Percentiles rank a stretch among this genome's conserved stretches.
These are phyloP conservation scores for Syrrhaptes paradoxus DNA, from an alignment of 2,113 vertebrate species.

Conservation along the genomic window DNA sequence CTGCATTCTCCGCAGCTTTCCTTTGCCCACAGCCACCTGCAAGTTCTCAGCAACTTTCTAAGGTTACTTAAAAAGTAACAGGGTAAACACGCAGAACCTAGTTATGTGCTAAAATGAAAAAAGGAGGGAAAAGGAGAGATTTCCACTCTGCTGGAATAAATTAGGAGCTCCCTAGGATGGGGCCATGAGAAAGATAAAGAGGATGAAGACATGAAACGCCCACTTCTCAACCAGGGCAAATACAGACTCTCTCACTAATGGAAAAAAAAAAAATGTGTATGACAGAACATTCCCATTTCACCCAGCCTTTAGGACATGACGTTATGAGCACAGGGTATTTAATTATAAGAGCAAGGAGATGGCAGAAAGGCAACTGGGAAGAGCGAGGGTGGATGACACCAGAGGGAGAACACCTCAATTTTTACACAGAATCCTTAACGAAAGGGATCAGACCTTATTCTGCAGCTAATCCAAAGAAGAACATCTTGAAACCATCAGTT, in stretches of 20 bases:
- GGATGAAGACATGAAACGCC: not conserved
- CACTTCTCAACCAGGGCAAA: not conserved
- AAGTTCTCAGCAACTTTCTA: not conserved
- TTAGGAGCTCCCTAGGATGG: not conserved
- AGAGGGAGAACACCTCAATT: not conserved
- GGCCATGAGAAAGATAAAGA: not conserved
- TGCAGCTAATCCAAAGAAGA: not conserved
- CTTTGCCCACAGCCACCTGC: not conserved
- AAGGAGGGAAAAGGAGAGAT: not conserved
- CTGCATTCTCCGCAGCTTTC: not conserved
- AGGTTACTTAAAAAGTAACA: not conserved
- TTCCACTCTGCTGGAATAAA: not conserved
- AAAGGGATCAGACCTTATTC: not conserved
- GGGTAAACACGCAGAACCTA: not conserved
- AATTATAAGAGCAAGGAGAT: not conserved
- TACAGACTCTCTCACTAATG: not conserved
- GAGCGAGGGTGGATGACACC: fast-evolving
- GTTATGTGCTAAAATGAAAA: not conserved
- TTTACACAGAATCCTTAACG: not conserved
- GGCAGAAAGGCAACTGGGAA: not conserved
- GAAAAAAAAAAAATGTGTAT: fast-evolving
- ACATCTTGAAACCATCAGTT: not conserved
- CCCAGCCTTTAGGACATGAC: too few species aligned
- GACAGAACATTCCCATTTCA: too few species aligned
- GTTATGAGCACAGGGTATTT: fast-evolving